These are phyloP conservation scores for Rhinichthys klamathensis DNA, from an alignment of 2,113 vertebrate genomes.

Conservation along the genomic window DNA sequence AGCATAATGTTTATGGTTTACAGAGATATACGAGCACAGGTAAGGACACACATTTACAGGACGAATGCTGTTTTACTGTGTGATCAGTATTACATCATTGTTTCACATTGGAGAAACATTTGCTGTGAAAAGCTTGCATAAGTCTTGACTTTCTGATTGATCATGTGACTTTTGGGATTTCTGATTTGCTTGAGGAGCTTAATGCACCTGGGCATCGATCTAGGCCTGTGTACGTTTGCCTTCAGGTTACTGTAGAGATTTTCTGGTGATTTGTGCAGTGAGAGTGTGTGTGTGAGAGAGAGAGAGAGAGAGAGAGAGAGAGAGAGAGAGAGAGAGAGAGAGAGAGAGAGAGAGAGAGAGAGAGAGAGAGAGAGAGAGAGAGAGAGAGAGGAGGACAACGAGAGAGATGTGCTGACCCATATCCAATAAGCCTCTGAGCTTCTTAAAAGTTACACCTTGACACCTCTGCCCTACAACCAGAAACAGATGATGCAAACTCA, in stretches of 20 bases:
- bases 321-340: background rate
- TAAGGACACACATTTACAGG: background rate
- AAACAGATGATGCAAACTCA: slow-evolving; percentile 69
- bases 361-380: slow-evolving; percentile 2
- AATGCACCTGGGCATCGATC: background rate
- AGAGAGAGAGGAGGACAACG: background rate
- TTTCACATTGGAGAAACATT: background rate
- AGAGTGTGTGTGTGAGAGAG: slow-evolving; percentile 22
- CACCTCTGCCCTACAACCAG: slow-evolving; percentile 65
- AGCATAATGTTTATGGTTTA: slow-evolving; percentile 14
- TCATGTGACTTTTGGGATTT: slow-evolving; percentile 2
- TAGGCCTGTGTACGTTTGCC: background rate
- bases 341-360: background rate
- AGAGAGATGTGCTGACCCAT: slow-evolving; percentile 70
- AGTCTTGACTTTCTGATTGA: slow-evolving; percentile 8
- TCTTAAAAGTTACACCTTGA: slow-evolving; percentile 79
- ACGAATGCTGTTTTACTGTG: background rate
- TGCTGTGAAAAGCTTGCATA: background rate
- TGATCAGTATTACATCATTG: background rate
- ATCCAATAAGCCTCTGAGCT: slow-evolving; percentile 85
- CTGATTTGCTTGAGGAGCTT: slow-evolving; percentile 11
- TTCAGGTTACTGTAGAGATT: background rate
- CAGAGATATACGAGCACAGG: background rate
- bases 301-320: background rate
- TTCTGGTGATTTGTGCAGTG: background rate